A percentile compares a stretch with the other conserved stretches of the same genome.
phyloP scores from a whole-genome alignment of 2,888 invertebrate genomes.

The Sminthurides aquaticus region DNA sequence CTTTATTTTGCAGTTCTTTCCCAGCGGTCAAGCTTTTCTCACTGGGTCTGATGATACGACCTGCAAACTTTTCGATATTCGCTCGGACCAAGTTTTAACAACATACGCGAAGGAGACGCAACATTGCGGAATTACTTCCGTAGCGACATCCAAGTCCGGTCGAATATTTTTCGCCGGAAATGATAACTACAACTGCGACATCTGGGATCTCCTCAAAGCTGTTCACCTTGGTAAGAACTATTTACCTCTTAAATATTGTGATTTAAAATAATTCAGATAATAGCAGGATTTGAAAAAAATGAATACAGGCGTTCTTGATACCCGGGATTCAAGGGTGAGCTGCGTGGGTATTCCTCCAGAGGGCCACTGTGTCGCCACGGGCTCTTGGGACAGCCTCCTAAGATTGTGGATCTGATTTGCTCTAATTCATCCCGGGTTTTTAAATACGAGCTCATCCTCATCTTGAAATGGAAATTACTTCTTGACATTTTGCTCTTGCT shows the following conservation, averaged over 20 bases:
- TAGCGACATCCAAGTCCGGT: background rate
- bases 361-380: background rate
- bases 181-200: background rate
- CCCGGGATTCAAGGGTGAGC: background rate
- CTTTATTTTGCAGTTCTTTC: background rate
- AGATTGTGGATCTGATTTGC: background rate
- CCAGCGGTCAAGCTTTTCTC: background rate
- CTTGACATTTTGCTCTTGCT: too few relatives aligned
- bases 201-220: constrained; percentile 3
- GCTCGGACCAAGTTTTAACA: background rate
- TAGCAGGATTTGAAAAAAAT: background rate
- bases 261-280: background rate
- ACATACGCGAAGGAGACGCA: background rate
- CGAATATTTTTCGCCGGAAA: background rate
- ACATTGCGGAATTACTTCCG: background rate
- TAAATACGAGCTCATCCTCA: too few relatives aligned
- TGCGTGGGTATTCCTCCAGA: background rate
- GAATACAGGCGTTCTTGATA: background rate
- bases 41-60: background rate
- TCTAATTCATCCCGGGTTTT: too few relatives aligned
- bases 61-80: background rate
- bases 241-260: background rate
- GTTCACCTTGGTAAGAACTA: background rate
- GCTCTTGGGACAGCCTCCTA: background rate
- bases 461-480: too few relatives aligned